A percentile compares a stretch with the other conserved stretches of the same genome.
phyloP scores from a whole-genome alignment of 2,888 invertebrate species.

The Drosophila gaucha region DNA sequence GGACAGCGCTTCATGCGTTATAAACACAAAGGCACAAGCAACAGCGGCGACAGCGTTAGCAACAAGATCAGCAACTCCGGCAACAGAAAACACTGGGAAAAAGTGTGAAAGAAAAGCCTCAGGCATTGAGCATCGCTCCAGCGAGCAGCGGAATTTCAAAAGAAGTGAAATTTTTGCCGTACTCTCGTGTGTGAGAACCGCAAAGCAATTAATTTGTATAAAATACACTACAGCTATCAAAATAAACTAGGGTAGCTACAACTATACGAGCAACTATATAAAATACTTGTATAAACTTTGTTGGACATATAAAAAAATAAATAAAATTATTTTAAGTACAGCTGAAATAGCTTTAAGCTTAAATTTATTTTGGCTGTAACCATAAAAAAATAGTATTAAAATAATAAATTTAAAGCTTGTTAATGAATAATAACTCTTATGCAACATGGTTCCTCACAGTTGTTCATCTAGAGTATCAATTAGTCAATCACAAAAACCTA shows the following conservation, averaged over 20 bases:
- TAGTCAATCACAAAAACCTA: background rate
- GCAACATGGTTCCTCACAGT: background rate
- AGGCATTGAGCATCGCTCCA: slow-evolving; percentile 48
- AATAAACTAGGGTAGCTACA: slow-evolving; percentile 14
- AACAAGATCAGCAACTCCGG: slow-evolving; percentile 51
- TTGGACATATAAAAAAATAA: background rate
- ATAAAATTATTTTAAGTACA: background rate
- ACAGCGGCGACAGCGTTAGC: slow-evolving; percentile 25
- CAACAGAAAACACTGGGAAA: slow-evolving; percentile 64
- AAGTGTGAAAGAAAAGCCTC: slow-evolving; percentile 71
- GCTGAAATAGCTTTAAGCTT: background rate
- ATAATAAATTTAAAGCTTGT: too few relatives aligned
- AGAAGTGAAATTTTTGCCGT: slow-evolving; percentile 79
- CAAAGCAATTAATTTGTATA: slow-evolving; percentile 74
- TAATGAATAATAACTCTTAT: background rate
- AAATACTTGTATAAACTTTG: slow-evolving; percentile 6
- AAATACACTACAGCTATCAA: slow-evolving; percentile 55
- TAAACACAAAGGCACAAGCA: slow-evolving; percentile 49
- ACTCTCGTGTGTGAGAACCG: slow-evolving; percentile 72
- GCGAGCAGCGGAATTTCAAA: slow-evolving; percentile 75
- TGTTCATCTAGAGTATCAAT: too few relatives aligned
- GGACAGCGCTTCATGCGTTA: slow-evolving; percentile 55
- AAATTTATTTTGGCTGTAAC: background rate
- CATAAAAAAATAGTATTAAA: background rate
- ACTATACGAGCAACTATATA: background rate